Base-by-base conservation (phyloP, 1,140 invertebrate genomes). In the Chironomus tepperi region DNA sequence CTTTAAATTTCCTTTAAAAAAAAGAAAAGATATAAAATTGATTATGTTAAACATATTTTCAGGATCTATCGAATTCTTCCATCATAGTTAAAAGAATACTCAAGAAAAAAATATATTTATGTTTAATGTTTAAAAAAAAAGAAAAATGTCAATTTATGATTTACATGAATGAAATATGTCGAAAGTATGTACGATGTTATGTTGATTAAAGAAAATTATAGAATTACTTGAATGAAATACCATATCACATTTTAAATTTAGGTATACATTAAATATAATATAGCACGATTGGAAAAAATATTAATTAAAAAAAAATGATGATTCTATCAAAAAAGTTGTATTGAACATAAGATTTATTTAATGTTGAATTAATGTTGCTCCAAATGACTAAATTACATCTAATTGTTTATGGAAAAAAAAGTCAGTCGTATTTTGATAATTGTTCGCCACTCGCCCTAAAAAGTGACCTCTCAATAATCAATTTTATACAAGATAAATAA, bases 271-370 rank as follows among this genome's bases (percentile, higher is more conserved):
- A 57, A 57, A 57, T 57, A 57, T 57, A n/a, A 57, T 57, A n/a
- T 57, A 57, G 47, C 47, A 57, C 47, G 47, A 57, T 57, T 57
- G 47, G n/a, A 57, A n/a, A 57, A 57, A n/a, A 57, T 57, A 47
- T 47, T n/a, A n/a, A 57, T 57, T 12, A 57, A n/a, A 57, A 57
- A 15, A 47, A 57, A 57, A 57, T 57, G 47, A 12, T 57, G 12
- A n/a, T n/a, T 57, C 12, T n/a, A 15, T 15, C 12, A 57, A 57
- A 15, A 47, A 57, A 15, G 47, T 12, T n/a, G 47, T n/a, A 57
- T 57, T 57, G 12, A 57, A 57, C 24, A 34, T 57, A 5, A 57
- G 15, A 57, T 57, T 57, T 57, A 57, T 57, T 57, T 57, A 57
- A 57, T 57, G 47, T 57, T 57, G n/a, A 57, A 57, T 57, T 57